These are phyloP conservation scores for Argyresthia goedartella DNA, from an alignment of 2,888 invertebrate genomes.

Conservation along the genomic window DNA sequence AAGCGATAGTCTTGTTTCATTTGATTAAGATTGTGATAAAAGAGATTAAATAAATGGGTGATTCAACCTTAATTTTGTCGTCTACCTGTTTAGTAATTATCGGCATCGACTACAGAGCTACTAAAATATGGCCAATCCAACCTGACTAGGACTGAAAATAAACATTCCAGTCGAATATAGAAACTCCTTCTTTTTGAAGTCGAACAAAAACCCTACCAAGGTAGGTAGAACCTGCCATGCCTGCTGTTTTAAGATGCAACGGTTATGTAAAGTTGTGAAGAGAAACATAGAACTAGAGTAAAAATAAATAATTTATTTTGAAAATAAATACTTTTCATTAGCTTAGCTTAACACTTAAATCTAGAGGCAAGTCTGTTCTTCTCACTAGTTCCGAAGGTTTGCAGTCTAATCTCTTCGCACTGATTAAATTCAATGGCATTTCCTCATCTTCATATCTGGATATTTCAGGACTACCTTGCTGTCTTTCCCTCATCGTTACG, in stretches of 20 bases:
- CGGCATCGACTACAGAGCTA: too few species aligned
- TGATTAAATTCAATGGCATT: conserved; percentile 55
- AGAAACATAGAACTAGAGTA: conserved; percentile 11
- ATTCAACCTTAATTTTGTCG: too few species aligned
- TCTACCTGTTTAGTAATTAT: too few species aligned
- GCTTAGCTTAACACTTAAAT: conserved; percentile 71
- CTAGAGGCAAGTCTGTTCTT: conserved; percentile 70
- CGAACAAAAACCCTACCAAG: neutral
- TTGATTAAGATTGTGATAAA: too few species aligned
- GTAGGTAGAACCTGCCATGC: too few species aligned
- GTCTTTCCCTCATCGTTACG: conserved; percentile 19
- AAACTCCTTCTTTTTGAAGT: too few species aligned
- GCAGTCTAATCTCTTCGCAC: conserved; percentile 42
- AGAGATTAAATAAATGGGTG: too few species aligned
- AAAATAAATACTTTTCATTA: too few species aligned
- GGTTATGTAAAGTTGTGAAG: conserved; percentile 1
- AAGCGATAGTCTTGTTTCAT: too few species aligned
- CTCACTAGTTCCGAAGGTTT: conserved; percentile 49
- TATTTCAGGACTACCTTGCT: conserved; percentile 16
- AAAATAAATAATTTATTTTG: conserved; percentile 26
- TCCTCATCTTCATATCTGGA: conserved; percentile 38
- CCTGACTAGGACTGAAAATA: neutral
- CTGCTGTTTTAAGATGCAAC: too few species aligned
- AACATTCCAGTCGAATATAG: neutral
- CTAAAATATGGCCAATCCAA: too few species aligned